A percentile compares a stretch with the other conserved stretches of the same genome.
Evolutionary conservation across 2,797 vertebrate species (phyloP).

Genomic region (Tinamus major): DNA sequence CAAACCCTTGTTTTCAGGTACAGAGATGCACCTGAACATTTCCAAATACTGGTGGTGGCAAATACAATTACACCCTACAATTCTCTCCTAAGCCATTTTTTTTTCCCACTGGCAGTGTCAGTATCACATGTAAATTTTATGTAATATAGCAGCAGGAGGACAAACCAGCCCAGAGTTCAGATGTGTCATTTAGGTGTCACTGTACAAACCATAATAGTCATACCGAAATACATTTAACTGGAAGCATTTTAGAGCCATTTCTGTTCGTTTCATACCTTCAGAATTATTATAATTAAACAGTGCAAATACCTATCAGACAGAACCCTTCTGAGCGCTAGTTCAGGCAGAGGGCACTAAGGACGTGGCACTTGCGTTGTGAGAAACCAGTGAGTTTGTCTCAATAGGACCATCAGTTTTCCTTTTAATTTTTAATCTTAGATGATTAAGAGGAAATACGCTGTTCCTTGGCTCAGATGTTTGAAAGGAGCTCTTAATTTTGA

Average conservation of each 20-base stretch:
- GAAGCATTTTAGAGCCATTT: neutral
- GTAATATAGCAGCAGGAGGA: neutral
- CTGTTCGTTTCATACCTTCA: neutral
- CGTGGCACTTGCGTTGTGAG: neutral
- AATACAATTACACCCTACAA: neutral
- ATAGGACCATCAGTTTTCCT: neutral
- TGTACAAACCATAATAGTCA: neutral
- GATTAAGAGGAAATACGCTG: neutral
- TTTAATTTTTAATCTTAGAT: neutral
- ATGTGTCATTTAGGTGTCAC: neutral
- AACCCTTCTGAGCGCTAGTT: neutral
- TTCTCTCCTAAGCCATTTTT: neutral
- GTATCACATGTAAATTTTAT: neutral
- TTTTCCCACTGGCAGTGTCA: neutral
- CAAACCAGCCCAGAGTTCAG: neutral
- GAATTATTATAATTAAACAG: constrained; percentile 14
- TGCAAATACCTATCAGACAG: neutral
- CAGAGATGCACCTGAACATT: neutral
- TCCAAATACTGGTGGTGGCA: neutral
- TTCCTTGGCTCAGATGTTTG: neutral
- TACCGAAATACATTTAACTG: neutral
- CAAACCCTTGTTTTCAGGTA: neutral
- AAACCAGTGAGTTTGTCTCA: neutral
- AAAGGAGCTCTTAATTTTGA: neutral
- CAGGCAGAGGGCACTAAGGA: neutral